Evolutionary conservation across 1,140 invertebrate species (phyloP).

Genomic region (Atta cephalotes): DNA sequence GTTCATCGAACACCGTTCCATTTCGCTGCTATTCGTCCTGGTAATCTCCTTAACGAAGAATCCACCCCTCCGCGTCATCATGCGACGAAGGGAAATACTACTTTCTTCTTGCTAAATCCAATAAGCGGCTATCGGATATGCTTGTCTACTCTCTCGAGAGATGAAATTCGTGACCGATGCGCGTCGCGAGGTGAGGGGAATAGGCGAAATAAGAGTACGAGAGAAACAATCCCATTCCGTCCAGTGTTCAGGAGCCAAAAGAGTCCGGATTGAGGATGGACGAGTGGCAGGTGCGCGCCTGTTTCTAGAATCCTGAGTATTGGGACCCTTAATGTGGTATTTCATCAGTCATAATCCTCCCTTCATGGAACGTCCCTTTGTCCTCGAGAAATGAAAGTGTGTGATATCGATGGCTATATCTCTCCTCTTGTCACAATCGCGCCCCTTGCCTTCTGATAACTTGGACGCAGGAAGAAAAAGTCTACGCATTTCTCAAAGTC

Average conservation of each 20-base stretch:
- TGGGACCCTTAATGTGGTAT: slow-evolving; percentile 72
- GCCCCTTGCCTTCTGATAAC: background rate
- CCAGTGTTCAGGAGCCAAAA: slow-evolving; percentile 1
- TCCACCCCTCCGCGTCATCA: slow-evolving; percentile 56
- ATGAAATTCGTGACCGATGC: slow-evolving; percentile 73
- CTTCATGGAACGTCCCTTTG: slow-evolving; percentile 44
- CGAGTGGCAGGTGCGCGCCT: slow-evolving; percentile 75
- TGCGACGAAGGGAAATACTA: slow-evolving; percentile 36
- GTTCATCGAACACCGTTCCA: slow-evolving; percentile 32
- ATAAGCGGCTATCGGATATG: slow-evolving; percentile 76
- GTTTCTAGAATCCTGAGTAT: slow-evolving; percentile 61
- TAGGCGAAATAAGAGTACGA: slow-evolving; percentile 24
- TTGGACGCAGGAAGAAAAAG: background rate
- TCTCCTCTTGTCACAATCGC: slow-evolving; percentile 12
- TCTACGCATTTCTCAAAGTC: background rate
- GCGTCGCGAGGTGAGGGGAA: background rate
- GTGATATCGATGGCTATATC: slow-evolving; percentile 44
- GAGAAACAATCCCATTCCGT: slow-evolving; percentile 67
- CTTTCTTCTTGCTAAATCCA: slow-evolving; percentile 67
- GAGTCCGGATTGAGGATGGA: slow-evolving; percentile 63
- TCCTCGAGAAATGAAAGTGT: slow-evolving; percentile 41
- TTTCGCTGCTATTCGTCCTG: slow-evolving; percentile 13
- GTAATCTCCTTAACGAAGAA: slow-evolving; percentile 76
- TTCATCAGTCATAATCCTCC: slow-evolving; percentile 75
- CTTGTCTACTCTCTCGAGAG: slow-evolving; percentile 75